These are phyloP conservation scores for Pongo abelii DNA, from an alignment of 2,113 vertebrate genomes.

Conservation along the genomic window DNA sequence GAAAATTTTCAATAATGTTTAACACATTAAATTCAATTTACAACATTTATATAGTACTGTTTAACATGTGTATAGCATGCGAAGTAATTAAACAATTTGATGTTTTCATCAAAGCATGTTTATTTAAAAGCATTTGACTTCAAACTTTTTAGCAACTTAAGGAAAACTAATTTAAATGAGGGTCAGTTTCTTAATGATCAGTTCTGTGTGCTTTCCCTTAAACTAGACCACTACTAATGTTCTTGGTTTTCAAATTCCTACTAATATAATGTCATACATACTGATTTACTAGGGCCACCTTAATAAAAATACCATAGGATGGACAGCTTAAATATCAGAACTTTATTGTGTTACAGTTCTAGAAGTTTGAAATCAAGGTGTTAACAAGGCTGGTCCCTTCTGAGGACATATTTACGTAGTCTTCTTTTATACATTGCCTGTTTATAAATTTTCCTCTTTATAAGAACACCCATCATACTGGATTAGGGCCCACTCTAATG, in stretches of 20 bases:
- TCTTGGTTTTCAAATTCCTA: background rate
- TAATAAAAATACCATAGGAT: background rate
- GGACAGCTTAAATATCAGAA: background rate
- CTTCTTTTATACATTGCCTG: background rate
- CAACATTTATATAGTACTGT: background rate
- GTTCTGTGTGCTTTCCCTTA: background rate
- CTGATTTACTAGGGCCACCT: background rate
- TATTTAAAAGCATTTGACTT: background rate
- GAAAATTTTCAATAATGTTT: background rate
- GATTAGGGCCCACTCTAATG: background rate
- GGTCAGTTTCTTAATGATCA: background rate
- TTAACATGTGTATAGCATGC: background rate
- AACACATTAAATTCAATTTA: background rate
- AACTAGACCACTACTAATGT: background rate
- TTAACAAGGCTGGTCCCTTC: background rate
- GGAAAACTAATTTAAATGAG: background rate
- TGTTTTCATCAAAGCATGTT: background rate
- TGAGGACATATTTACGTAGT: background rate
- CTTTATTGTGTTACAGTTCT: background rate
- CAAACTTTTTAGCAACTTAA: background rate
- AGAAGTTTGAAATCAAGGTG: background rate
- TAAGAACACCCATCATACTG: background rate
- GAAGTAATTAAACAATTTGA: background rate
- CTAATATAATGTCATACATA: background rate
- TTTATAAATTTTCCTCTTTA: background rate